These are phyloP conservation scores for Rhea americana DNA, from an alignment of 2,113 vertebrate genomes.

Conservation along the genomic window DNA sequence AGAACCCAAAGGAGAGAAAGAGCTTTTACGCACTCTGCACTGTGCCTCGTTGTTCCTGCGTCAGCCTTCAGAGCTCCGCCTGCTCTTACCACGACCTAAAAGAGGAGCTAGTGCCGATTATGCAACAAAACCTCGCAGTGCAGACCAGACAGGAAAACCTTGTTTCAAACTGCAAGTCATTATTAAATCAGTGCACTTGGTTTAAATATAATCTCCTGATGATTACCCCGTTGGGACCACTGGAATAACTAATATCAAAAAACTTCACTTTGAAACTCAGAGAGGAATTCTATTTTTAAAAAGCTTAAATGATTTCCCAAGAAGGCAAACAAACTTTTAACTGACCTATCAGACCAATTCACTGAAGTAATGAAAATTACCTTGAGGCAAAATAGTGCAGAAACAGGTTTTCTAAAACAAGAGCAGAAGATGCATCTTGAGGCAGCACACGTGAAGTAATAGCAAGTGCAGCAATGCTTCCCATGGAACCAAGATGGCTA, in stretches of 20 bases:
- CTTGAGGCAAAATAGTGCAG: neutral
- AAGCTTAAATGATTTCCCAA: neutral
- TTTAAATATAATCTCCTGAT: neutral
- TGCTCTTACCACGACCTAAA: neutral
- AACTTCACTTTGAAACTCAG: neutral
- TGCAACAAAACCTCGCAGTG: neutral
- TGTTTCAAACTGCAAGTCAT: neutral
- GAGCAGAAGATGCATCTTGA: neutral
- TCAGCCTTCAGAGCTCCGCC: neutral
- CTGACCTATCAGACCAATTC: neutral
- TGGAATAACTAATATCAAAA: neutral
- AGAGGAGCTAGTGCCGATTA: neutral
- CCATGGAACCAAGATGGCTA: neutral
- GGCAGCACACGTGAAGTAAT: neutral
- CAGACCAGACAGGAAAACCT: neutral
- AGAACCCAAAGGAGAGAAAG: neutral
- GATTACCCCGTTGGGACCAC: neutral
- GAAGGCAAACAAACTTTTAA: constrained; percentile 3
- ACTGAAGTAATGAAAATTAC: constrained; percentile 14
- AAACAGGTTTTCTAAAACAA: neutral
- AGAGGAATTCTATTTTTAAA: neutral
- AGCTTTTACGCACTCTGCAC: neutral
- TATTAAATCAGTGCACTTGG: neutral
- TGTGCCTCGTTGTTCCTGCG: neutral
- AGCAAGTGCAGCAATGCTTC: neutral